Conservation (phyloP, 2,113 vertebrate species). For the Phylloscopus trochiloides region DNA sequence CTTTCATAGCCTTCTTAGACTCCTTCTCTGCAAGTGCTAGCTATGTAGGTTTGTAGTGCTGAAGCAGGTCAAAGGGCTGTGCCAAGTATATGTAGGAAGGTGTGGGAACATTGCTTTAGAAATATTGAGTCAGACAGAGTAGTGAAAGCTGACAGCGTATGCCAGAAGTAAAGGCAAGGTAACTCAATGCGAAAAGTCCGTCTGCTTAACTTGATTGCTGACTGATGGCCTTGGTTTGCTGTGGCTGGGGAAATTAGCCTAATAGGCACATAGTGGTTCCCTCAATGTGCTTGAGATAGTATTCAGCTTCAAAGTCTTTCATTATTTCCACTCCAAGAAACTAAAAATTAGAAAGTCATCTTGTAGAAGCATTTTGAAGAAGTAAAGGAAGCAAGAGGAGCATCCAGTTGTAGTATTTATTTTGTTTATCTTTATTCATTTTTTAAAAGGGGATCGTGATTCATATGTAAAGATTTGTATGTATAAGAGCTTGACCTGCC, state of each 20-base stretch:
- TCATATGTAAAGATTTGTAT: not conserved
- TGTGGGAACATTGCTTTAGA: slow-evolving; percentile 16
- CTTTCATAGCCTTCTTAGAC: not conserved
- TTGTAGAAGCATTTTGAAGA: not conserved
- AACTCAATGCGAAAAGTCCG: rapidly evolving
- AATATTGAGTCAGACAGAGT: not conserved
- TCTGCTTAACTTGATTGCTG: not conserved
- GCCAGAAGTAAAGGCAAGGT: not conserved
- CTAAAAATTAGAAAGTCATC: not conserved
- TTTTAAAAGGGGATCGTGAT: not conserved
- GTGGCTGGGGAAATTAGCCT: not conserved
- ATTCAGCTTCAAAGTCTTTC: not conserved
- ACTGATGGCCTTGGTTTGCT: not conserved
- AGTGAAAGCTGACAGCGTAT: not conserved
- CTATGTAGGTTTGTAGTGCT: not conserved
- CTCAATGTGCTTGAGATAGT: not conserved
- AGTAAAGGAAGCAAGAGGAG: not conserved
- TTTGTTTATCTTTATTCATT: not conserved
- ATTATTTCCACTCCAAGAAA: not conserved
- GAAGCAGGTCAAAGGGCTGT: slow-evolving; percentile 19
- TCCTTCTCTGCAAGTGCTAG: not conserved
- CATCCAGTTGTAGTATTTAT: not conserved
- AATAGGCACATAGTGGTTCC: not conserved
- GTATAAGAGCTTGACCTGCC: not conserved
- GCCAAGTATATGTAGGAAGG: not conserved